These are phyloP conservation scores for Loripinus fragilis DNA, from an alignment of 2,888 invertebrate species.

Conservation along the genomic window DNA sequence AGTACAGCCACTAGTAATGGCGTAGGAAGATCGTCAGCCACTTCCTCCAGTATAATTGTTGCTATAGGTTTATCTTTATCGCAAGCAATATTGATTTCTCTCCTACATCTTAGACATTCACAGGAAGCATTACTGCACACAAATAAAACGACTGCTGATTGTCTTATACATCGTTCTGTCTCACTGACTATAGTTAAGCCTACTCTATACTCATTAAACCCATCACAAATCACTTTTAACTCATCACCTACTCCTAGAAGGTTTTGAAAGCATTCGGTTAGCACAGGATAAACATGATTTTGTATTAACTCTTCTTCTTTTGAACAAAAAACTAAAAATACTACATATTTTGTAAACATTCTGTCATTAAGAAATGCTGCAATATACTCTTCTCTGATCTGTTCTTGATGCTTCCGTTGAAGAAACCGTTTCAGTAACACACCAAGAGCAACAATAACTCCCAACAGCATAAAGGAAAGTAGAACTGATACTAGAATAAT, in stretches of 20 bases:
- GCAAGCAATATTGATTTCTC: background rate
- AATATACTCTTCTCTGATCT: background rate
- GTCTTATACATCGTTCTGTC: too few species aligned
- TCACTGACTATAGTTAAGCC: too few species aligned
- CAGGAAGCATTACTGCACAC: too few species aligned
- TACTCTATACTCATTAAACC: too few species aligned
- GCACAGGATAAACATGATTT: background rate
- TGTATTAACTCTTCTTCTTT: background rate
- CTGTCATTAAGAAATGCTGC: background rate
- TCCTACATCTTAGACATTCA: background rate
- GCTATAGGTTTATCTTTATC: too few species aligned
- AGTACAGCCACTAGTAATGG: background rate
- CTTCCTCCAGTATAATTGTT: background rate
- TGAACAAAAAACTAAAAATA: background rate
- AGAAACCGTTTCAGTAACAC: background rate
- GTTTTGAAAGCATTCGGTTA: background rate
- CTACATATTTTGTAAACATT: background rate
- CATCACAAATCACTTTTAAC: background rate
- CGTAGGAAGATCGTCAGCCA: background rate
- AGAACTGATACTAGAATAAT: background rate
- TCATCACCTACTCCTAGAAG: background rate
- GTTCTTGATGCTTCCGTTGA: background rate
- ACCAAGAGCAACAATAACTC: background rate
- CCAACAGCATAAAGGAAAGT: background rate
- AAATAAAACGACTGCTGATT: background rate